phyloP scores from a whole-genome alignment of 2,113 vertebrate species.

The Archocentrus centrarchus region DNA sequence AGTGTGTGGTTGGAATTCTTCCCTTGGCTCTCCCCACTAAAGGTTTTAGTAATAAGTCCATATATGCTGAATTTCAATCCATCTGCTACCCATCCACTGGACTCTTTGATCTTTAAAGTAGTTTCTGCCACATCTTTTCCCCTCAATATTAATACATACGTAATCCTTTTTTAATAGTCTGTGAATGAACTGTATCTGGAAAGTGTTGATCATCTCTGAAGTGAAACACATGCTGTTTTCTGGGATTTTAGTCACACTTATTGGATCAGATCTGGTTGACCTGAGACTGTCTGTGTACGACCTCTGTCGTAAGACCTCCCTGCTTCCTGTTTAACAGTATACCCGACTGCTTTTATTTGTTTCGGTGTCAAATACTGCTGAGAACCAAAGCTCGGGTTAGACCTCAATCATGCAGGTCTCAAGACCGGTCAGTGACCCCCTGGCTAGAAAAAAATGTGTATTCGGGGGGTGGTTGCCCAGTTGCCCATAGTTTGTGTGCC shows the following conservation, averaged over 20 bases:
- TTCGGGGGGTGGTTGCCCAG: not conserved
- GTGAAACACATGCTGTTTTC: no score
- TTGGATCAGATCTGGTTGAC: no score
- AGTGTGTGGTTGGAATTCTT: not conserved
- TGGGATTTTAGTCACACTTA: no score
- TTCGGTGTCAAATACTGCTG: not conserved
- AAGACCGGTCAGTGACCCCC: not conserved
- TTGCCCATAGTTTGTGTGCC: not conserved
- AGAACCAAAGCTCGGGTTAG: not conserved
- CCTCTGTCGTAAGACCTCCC: no score
- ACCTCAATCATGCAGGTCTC: not conserved
- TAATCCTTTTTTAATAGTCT: no score
- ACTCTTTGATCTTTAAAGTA: not conserved
- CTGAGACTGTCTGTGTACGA: no score
- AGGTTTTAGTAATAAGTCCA: not conserved
- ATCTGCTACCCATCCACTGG: not conserved
- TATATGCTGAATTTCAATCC: not conserved
- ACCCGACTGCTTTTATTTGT: no score
- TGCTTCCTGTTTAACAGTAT: no score
- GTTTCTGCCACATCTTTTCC: not conserved
- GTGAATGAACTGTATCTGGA: no score
- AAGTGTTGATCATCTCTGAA: no score
- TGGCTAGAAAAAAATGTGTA: not conserved
- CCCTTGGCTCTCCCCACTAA: not conserved
- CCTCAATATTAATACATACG: no score